phyloP scores from a whole-genome alignment of 2,113 vertebrate species.

The Pelecanoides urinatrix region DNA sequence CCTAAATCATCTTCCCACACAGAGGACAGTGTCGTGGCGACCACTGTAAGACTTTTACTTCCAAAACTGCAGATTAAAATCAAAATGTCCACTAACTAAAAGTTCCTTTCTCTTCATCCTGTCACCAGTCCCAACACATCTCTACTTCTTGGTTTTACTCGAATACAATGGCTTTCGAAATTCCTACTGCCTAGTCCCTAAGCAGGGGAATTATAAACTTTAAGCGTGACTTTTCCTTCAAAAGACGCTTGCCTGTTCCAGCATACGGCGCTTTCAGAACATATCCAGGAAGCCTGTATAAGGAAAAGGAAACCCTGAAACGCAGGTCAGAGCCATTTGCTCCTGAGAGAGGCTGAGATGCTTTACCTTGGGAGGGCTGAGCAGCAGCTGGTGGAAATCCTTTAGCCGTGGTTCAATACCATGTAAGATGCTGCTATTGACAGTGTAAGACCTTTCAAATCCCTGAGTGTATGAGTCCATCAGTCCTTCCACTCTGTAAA shows the following conservation, averaged over 20 bases:
- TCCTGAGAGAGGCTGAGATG: background rate
- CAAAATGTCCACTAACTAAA: rapidly evolving
- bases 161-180: rapidly evolving
- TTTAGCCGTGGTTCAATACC: slow-evolving; percentile 92
- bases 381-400: slow-evolving; percentile 95
- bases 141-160: background rate
- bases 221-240: rapidly evolving
- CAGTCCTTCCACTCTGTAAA: slow-evolving; percentile 88
- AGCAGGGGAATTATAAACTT: rapidly evolving
- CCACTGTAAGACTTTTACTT: rapidly evolving
- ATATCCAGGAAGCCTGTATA: rapidly evolving
- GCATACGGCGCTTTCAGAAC: rapidly evolving
- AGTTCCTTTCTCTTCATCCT: background rate
- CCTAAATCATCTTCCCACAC: background rate
- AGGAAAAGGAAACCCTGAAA: background rate
- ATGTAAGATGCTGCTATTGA: slow-evolving; percentile 87
- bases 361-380: slow-evolving; percentile 90
- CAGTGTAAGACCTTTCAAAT: slow-evolving; percentile 88
- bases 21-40: rapidly evolving
- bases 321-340: background rate
- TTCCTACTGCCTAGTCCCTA: background rate
- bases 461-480: slow-evolving; percentile 96
- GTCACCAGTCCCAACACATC: background rate
- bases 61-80: background rate
- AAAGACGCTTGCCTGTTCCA: rapidly evolving